Base-by-base conservation (phyloP, 2,888 invertebrate species). In the Polylopha cassiicola region DNA sequence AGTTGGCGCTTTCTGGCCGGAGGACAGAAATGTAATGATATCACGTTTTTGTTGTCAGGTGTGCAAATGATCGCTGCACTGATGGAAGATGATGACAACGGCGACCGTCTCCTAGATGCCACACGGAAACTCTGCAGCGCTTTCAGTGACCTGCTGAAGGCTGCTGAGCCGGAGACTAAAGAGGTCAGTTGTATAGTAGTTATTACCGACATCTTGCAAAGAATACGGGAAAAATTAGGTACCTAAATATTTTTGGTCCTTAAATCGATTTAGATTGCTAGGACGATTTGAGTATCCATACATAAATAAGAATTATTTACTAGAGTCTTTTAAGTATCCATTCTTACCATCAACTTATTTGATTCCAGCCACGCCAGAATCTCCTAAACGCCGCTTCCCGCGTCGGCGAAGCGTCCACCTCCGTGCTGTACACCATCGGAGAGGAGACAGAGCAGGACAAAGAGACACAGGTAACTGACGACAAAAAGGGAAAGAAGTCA, bases 391-490 rank as follows among this genome's bases (percentile, higher is more conserved):
- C 99, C 0, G 99, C 99, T 0, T 96, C 96, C 7, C 90, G 95
- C 46, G 97, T 99, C 28, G 99, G 99, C 5, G 99, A 99, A 72
- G 97, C 98, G 0, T 97, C 97, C 42, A 95, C 97, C 29, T 93
- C 94, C 59, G 95, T 99, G 0, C 89, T 99, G 34, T 91, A 94
- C 60, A 95, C 95, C 36, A 97, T 98, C 69, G 95, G 95, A 8
- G 96, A 97, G 61, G 96, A 96, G 44, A 93, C 93, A n/a, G 90
- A 91, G 7, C 90, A 92, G 48, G 93, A 91, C 70, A 91, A 92
- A 54, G 95, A 95, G 57, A 87, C 94, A 0, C 92, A 91, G 87
- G 86, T 86, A 86, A 78, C 54, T 20, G 16, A 26, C 23, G 44
- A 43, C 26, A 36, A 31, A 44, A 48, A 41, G 15, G 33, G 45